Conservation (phyloP, 2,888 invertebrate species). For the Rotaria socialis region DNA sequence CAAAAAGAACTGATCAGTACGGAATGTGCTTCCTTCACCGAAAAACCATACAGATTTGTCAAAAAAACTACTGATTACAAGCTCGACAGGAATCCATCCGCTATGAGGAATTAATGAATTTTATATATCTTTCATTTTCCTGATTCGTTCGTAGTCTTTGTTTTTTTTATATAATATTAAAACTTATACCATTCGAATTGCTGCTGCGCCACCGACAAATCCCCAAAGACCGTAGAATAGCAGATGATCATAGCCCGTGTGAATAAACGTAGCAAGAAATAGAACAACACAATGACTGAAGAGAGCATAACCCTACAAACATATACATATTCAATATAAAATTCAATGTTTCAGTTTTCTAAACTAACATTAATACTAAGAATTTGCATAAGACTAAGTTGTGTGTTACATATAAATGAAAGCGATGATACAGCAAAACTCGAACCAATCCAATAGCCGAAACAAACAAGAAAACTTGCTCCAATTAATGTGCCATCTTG, state of each 20-base stretch:
- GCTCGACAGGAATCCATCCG: too few relatives aligned
- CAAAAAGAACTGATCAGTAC: too few relatives aligned
- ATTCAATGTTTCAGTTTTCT: neutral
- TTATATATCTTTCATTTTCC: too few relatives aligned
- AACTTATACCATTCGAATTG: constrained; percentile 58
- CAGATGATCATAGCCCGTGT: constrained; percentile 60
- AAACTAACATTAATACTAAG: constrained; percentile 45
- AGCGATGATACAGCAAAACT: constrained; percentile 58
- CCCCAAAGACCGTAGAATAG: constrained; percentile 60
- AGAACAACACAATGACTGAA: constrained; percentile 61
- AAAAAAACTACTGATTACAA: too few relatives aligned
- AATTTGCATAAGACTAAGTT: constrained; percentile 50
- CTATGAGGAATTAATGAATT: too few relatives aligned
- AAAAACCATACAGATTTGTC: too few relatives aligned
- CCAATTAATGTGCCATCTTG: constrained; percentile 63
- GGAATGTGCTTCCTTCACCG: too few relatives aligned
- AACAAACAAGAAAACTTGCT: constrained; percentile 61
- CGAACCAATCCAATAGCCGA: constrained; percentile 61
- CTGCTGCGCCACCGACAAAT: constrained; percentile 59
- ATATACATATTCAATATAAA: neutral
- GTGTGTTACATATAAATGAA: constrained; percentile 59
- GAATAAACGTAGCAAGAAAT: constrained; percentile 59
- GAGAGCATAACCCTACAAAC: constrained; percentile 60
- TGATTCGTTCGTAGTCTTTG: too few relatives aligned
- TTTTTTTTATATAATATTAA: neutral